Conservation (phyloP, 2,888 invertebrate species). For the Dione juno region DNA sequence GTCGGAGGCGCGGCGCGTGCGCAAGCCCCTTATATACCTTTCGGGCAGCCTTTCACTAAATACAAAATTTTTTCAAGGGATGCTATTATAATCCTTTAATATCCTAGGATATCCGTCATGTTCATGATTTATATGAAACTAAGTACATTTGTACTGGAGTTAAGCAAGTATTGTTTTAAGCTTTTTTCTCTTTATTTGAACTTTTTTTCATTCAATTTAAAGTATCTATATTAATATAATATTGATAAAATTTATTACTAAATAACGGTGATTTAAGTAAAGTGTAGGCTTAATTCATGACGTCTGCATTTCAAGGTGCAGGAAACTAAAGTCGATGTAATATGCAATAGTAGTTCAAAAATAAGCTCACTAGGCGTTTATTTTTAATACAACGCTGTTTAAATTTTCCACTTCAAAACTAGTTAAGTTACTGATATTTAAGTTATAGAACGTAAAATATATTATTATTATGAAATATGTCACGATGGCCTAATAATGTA, state of each 20-base stretch:
- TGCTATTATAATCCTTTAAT: conserved; percentile 49
- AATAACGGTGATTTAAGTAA: not conserved
- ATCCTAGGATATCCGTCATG: conserved; percentile 28
- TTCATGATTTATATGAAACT: not conserved
- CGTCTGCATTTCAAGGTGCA: conserved; percentile 4
- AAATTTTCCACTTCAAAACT: conserved; percentile 3
- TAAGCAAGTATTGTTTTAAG: too few species aligned
- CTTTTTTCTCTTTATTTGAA: not conserved
- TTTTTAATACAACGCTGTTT: conserved; percentile 1
- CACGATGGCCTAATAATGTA: too few species aligned
- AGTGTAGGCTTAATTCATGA: not conserved
- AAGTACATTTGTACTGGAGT: not conserved
- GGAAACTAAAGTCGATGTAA: conserved; percentile 8
- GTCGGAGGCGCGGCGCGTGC: conserved; percentile 75
- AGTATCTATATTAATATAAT: not conserved
- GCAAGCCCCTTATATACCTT: conserved; percentile 71
- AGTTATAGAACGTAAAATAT: not conserved
- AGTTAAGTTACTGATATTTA: conserved; percentile 19
- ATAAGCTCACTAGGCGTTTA: not conserved
- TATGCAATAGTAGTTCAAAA: conserved; percentile 4
- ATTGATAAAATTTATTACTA: not conserved
- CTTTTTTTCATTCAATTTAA: not conserved
- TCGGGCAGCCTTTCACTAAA: conserved; percentile 75
- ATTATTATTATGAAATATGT: conserved; percentile 3
- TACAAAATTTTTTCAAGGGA: conserved; percentile 55